These are phyloP conservation scores for Sphaerophoria rueppellii DNA, from an alignment of 2,888 invertebrate genomes.

Conservation along the genomic window DNA sequence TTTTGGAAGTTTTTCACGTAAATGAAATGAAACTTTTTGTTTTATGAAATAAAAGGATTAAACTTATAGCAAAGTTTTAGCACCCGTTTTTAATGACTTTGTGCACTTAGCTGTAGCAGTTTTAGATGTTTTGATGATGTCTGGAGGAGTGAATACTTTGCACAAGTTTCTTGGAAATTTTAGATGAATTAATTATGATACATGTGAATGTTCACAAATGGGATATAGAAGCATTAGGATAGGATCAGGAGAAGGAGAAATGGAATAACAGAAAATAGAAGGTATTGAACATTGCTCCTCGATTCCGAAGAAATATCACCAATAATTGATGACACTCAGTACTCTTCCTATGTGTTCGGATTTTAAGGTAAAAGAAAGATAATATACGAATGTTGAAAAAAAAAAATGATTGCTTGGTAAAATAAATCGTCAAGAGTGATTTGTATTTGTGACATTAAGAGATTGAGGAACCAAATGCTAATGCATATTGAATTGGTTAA, in stretches of 20 bases:
- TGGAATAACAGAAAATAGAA: no score
- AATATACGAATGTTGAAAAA: no score
- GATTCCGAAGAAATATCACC: no score
- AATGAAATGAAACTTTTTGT: not conserved
- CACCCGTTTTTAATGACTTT: constrained; percentile 15
- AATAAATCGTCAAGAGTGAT: no score
- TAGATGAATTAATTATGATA: not conserved
- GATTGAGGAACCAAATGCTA: no score
- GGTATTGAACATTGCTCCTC: no score
- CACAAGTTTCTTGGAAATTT: not conserved
- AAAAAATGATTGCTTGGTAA: no score
- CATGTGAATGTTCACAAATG: not conserved
- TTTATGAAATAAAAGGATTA: not conserved
- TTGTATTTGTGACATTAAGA: no score
- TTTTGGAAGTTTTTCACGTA: not conserved
- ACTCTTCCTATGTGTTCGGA: no score
- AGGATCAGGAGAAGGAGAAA: not conserved
- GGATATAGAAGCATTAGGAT: not conserved
- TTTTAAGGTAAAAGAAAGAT: no score
- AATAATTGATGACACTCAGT: no score
- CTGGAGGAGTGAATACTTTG: not conserved
- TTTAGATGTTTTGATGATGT: not conserved
- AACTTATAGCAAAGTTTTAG: not conserved
- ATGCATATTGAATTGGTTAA: no score
- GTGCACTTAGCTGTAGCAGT: not conserved